Base-by-base conservation (phyloP, 2,888 invertebrate species). In the Drosophila eohydei region DNA sequence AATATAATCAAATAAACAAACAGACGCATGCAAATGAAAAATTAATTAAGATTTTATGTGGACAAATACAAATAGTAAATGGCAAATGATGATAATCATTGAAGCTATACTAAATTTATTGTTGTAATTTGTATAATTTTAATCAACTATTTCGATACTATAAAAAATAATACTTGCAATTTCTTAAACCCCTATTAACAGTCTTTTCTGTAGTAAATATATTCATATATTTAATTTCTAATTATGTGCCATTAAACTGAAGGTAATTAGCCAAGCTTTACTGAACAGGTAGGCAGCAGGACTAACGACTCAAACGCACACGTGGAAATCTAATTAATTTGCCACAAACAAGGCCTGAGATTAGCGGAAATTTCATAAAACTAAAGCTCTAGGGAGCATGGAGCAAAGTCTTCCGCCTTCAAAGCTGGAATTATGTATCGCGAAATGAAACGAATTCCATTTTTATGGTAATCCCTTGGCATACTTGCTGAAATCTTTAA, bases 31-130 rank as follows among this genome's bases (percentile, higher is more conserved):
- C 9, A 50, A 41, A 6, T 26, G 1, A 28, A 36, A 64, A 50
- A 26, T 30, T n/a, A 43, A 64, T 64, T 43, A 36, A 21, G 30
- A 26, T 21, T 30, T 50, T 21, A 67, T 54, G 40, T 62, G 8
- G 16, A 3, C 7, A 38, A 58, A 48, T 28, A 3, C 16, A 32
- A 48, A 38, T 40, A 50, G 7, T 3, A 34, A 34, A 28, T 28
- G 4, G 4, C 12, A 4, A 43, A 34, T 9, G 9, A 12, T 38
- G 16, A n/a, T 21, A 21, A 56, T 14, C 9, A 26, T 14, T 14
- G 1, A 8, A 16, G 9, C 21, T 11, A 21, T 11, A 14, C 14
- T 6, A 40, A n/a, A n/a, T 36, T 12, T n/a, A 40, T 40, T 40
- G 14, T 1, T 40, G 16, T 41, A 32, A 6, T 32, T 32, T 6